Conservation (phyloP, 2,888 invertebrate species). For the Rhingia campestris region DNA sequence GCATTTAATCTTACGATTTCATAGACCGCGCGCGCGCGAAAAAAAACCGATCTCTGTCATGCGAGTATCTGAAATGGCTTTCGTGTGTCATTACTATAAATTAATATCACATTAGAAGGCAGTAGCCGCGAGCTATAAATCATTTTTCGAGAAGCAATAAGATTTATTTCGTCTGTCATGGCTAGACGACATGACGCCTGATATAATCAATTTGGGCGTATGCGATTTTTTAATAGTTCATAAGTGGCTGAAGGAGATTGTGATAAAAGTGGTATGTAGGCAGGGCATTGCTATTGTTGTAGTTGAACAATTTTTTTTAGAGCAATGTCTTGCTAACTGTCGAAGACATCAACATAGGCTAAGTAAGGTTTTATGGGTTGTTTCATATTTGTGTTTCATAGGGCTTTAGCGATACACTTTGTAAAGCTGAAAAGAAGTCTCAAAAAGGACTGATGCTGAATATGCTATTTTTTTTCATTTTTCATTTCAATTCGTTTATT, state of each 20-base stretch:
- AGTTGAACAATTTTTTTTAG: background rate
- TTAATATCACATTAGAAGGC: slow-evolving; percentile 10
- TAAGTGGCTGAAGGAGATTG: background rate
- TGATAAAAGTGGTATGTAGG: background rate
- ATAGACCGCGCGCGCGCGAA: background rate
- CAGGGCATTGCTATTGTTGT: too few relatives aligned
- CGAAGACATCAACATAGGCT: too few relatives aligned
- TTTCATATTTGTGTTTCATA: too few relatives aligned
- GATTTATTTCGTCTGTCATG: slow-evolving; percentile 15
- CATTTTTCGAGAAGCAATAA: slow-evolving; percentile 7
- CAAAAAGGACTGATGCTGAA: too few relatives aligned
- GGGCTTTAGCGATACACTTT: too few relatives aligned
- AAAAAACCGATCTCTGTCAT: slow-evolving; percentile 7
- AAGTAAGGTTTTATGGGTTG: too few relatives aligned
- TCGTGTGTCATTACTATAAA: slow-evolving; percentile 5
- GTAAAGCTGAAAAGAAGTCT: too few relatives aligned
- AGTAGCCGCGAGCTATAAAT: slow-evolving; percentile 9
- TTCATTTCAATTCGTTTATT: too few relatives aligned
- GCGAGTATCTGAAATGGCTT: background rate
- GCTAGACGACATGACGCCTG: slow-evolving; percentile 19
- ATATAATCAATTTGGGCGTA: background rate
- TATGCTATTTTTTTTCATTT: too few relatives aligned
- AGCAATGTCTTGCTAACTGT: too few relatives aligned
- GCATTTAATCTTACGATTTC: background rate
- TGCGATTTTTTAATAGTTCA: background rate